Conservation (phyloP, 2,113 vertebrate genomes). For the Monopterus albus region DNA sequence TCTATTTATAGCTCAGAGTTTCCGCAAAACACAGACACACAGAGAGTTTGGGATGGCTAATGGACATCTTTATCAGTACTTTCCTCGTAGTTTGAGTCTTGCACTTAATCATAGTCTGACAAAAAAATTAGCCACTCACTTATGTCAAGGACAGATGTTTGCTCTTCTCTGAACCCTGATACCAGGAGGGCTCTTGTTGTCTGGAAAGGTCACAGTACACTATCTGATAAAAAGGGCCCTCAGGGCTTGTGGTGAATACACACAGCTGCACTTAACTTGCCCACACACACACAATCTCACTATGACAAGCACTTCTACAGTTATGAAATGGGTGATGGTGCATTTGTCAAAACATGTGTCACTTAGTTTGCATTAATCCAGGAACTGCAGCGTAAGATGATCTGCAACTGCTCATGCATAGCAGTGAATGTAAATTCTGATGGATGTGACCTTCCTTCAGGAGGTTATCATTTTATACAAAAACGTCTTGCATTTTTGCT, state of each 20-base stretch:
- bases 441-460: slow-evolving; percentile 5
- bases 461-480: no score
- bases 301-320: neutral
- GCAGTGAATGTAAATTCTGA: slow-evolving; percentile 11
- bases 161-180: slow-evolving; percentile 39
- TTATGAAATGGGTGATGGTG: no score
- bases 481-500: neutral
- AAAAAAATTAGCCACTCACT: slow-evolving; percentile 60
- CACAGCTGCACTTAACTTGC: neutral
- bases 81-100: slow-evolving; percentile 35
- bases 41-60: slow-evolving; percentile 22
- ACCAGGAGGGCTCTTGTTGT: slow-evolving; percentile 14
- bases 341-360: no score
- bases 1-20: slow-evolving; percentile 18
- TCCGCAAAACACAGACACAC: no score
- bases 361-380: no score
- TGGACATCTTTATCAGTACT: slow-evolving; percentile 57
- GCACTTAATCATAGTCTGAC: slow-evolving; percentile 62
- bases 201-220: neutral
- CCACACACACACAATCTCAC: neutral
- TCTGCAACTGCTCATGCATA: no score
- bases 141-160: slow-evolving; percentile 65
- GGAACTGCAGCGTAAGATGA: no score
- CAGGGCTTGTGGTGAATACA: neutral
- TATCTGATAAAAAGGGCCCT: slow-evolving; percentile 47